Base-by-base conservation (phyloP, 2,113 vertebrate genomes). In the Meriones unguiculatus region DNA sequence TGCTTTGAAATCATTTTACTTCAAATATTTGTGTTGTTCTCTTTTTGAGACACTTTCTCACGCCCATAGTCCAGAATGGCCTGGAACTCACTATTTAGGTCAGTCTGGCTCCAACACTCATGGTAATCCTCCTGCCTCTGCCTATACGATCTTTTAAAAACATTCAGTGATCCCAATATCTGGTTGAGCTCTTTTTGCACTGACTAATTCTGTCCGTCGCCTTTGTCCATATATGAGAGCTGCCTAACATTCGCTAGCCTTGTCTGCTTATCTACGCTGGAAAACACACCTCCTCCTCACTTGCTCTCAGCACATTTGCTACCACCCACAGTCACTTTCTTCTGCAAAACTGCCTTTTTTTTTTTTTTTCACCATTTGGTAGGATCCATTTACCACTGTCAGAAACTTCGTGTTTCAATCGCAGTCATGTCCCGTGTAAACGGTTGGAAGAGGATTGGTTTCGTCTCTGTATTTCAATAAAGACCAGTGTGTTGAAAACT, bases 1-100 rank as follows among this genome's bases (percentile, higher is more conserved):
- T 67, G 54, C 46, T 85, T 90, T 91, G 54, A 87, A 91, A 95
- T 85, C 50, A 80, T 96, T 95, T 92, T 94, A 54, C 14, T 59
- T 41, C 20, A 73, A 69, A 52, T 77, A 91, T n/a, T 85, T 91
- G 38, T 35, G 18, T 50, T 86, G 46, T 41, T 41, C 4, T 35
- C 25, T 32, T n/a, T 70, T 87, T n/a, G 65, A 87, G 85, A 70
- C 64, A 35, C 0, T 2, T 50, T 11, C 64, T 87, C 25, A 65
- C 25, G 30, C 50, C 52, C 54, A 52, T 54, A n/a, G 20, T 69
- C 46, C 20, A 54, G 46, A 18, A 52, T 54, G 46, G 46, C 41
- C 46, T 54, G 11, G 18, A n/a, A 52, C 20, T 54, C 67, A 54
- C 50, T 87, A 25, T 87, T 72, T 25, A 70, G 50, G 18, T 24